Base-by-base conservation (phyloP, 2,113 vertebrate species). In the Ageneiosus marmoratus region DNA sequence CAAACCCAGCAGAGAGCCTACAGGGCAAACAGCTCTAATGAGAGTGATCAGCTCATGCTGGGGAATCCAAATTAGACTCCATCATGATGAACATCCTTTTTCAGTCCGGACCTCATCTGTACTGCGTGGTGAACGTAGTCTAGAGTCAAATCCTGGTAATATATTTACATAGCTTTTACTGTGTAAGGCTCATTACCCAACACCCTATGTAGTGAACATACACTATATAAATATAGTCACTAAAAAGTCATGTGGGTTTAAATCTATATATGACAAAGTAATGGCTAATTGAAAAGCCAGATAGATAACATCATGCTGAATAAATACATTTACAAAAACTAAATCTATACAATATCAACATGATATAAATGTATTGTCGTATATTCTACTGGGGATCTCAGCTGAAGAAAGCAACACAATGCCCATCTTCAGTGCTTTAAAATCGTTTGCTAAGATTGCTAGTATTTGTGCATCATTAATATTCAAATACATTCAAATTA, bases 1-100 rank as follows among this genome's bases (percentile, higher is more conserved):
- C 76, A 29, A 63, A 77, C 82, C 82, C 82, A 84, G 53, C 53
- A 50, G 76, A 84, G 73, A 75, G 60, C 62, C 81, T 77, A 83
- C 70, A 77, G 81, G 81, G 73, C 81, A 83, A 83, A 84, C 76
- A 84, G 70, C 70, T 73, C 83, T 84, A 84, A 84, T 84, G 83
- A 84, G 83, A 84, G 76, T 58, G 55, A 79, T 79, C 65, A 84
- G 44, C 76, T 79, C 83, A 73, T 79, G 77, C 83, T 79, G 83
- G 76, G 83, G 67, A 60, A 84, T 70, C 82, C 82, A 84, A 84
- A 84, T 84, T 84, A 84, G 76, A 60, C 63, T 77, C 56, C 53
- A 50, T 50, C 51, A 84, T 84, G 82, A 67, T 67, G 60, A 79
- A 79, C 76, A 73, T 37, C 29, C 76, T 72, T 50, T 60, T 56